Evolutionary conservation across 2,797 vertebrate species (phyloP), one percentile per base, ranked within the genome.

Genomic region (Saguinus oedipus): DNA sequence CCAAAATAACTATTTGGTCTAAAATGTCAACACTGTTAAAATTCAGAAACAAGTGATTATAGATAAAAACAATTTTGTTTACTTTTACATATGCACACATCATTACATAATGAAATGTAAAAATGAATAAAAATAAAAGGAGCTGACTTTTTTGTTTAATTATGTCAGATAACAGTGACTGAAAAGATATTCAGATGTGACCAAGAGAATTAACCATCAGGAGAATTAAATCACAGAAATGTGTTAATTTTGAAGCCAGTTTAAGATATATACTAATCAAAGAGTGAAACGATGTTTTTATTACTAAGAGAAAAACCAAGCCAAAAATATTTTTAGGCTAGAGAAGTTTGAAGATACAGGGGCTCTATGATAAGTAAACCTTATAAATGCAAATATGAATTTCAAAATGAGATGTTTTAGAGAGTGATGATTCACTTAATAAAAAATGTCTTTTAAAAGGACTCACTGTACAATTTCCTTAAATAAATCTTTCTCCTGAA

Each of bases 401-500:
- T 93, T 76, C 42, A 80, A 92, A 97, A 92, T 95, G 89, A 89
- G 46, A 83, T 17, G 4, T 72, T 83, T 91, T 50, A 93, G 39
- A 7, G 55, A 79, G 30, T 85, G 75, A 93, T 93, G 85, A 88
- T 85, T 96, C 76, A 92, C 26, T 90, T 96, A 88, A 89, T 82
- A 83, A 84, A 76, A 88, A 30, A 74, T 42, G 3, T 80, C n/a
- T 97, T 94, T 93, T 81, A 84, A 86, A 89, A 81, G 26, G 15
- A 94, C 87, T 84, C 59, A 42, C 82, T 94, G 17, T 64, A 78
- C n/a, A 85, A 17, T 86, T 93, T 87, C 79, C 93, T 96, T 85
- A 97, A 96, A 95, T 97, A 94, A 89, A 88, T 26, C 33, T 93
- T 59, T 94, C 27, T 80, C 57, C 84, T 97, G 93, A 76, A 97